These are phyloP conservation scores for Nibea albiflora DNA, from an alignment of 2,113 vertebrate species.

Conservation along the genomic window DNA sequence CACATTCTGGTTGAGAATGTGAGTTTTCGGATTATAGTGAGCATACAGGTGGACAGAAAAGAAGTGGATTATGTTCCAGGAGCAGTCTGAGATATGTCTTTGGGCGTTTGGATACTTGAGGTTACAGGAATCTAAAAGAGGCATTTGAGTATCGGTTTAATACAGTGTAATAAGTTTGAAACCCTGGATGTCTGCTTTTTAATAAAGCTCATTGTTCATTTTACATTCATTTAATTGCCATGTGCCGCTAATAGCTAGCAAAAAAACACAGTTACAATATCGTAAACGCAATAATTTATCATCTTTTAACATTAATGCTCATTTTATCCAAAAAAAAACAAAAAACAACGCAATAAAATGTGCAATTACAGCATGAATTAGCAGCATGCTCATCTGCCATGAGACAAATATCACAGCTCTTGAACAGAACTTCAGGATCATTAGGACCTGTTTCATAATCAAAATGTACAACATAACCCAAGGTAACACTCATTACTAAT, in stretches of 20 bases:
- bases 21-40: not conserved
- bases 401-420: conserved; percentile 19
- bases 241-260: not conserved
- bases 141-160: not conserved
- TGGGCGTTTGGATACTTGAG: not conserved
- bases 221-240: not conserved
- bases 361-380: not conserved
- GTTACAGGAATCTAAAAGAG: not conserved
- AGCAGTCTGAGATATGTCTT: not conserved
- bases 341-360: conserved; percentile 11
- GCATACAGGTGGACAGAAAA: not conserved
- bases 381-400: conserved; percentile 13
- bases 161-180: conserved; percentile 3
- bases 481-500: conserved; percentile 2
- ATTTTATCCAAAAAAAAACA: not conserved
- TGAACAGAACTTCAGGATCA: conserved; percentile 9
- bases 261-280: not conserved
- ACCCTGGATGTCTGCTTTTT: not conserved
- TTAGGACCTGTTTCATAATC: conserved; percentile 14
- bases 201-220: not conserved
- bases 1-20: not conserved
- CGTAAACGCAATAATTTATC: conserved; percentile 15
- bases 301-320: not conserved
- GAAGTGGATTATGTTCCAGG: not conserved
- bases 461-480: conserved; percentile 20